Base-by-base conservation (phyloP, 2,797 vertebrate species). In the Remorina albescens region DNA sequence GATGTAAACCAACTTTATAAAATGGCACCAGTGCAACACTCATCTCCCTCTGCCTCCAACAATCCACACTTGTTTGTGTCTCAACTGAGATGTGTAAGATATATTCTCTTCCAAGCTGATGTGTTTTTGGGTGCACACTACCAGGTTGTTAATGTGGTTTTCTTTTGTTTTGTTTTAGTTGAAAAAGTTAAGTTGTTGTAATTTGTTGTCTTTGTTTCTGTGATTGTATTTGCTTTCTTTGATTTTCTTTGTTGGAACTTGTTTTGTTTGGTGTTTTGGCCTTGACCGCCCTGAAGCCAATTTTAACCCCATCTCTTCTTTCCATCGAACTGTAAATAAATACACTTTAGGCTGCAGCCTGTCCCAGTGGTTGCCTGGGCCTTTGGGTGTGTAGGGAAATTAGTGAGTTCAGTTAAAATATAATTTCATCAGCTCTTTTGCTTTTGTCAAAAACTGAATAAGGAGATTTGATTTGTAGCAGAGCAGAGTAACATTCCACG, bases 201-300 rank as follows among this genome's bases (percentile, higher is more conserved):
- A 51, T 30, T 30, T 63, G 5, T 21, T 50, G 53, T 61, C 46
- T 36, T 47, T 46, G 30, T 39, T 18, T 54, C 53, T 65, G 30
- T 65, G 1, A 21, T 63, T n/a, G n/a, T n/a, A 9, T 63, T 53
- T 53, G 9, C 32, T 55, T n/a, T 19, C 10, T 3, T 34, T 10
- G 4, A n/a, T 39, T 16, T 18, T 42, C 23, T 42, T 19, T 28
- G 23, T 59, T 42, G 26, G 6, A 21, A 11, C 57, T 44, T 42
- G 59, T 55, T 65, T 19, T 42, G 41, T 65, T 39, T 21, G 21
- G 23, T 60, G 18, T 36, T 8, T 26, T 64, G 47, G 51, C 11
- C 30, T 53, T 59, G 55, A 50, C 55, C 49, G 64, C 59, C 54
- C 47, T 59, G 46, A 74, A 68, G 54, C n/a, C 16, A 54, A 55